Base-by-base conservation (phyloP, 2,797 vertebrate genomes). In the Danio albolineatus region DNA sequence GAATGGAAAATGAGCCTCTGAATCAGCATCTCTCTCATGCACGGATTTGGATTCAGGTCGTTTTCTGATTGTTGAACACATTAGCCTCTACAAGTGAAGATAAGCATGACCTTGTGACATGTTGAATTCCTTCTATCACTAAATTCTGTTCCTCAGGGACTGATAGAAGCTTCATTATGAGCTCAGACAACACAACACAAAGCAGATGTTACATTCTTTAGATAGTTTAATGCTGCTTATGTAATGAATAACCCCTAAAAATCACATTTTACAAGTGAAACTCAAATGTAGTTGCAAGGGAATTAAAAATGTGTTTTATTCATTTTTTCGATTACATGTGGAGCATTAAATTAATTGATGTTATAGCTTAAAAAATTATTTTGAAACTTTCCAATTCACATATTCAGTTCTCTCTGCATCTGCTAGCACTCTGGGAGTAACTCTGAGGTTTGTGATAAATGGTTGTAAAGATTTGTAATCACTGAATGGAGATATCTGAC, bases 41-140 rank as follows among this genome's bases (percentile, higher is more conserved):
- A 16, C 36, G 39, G 36, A 36, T 61, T 4, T 8, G 39, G 60
- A 16, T 62, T n/a, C 28, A 17, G 51, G 51, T 7, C n/a, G 59
- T 16, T 61, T 57, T 57, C 54, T 6, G 2, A 28, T 57, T 1
- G 19, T 57, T 38, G 38, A 72, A 28, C 44, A 78, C 84, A 84
- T 83, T 78, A 75, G 82, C 76, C 65, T 57, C 66, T 53, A 81
- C 79, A 71, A 62, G 61, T 73, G 62, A 66, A 76, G 71, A 85
- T 84, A 78, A 70, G 64, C 60, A 38, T 78, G 64, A 84, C 81
- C 49, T 48, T 57, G 54, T 48, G 71, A 78, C 73, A 79, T 71
- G 61, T 49, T 76, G 36, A 19, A 36, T 41, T 19, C 54, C 19
- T 49, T 75, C 56, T 75, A 70, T 78, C 64, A 66, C 38, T 62